Conservation (phyloP, 2,113 vertebrate species). For the Saccopteryx leptura region DNA sequence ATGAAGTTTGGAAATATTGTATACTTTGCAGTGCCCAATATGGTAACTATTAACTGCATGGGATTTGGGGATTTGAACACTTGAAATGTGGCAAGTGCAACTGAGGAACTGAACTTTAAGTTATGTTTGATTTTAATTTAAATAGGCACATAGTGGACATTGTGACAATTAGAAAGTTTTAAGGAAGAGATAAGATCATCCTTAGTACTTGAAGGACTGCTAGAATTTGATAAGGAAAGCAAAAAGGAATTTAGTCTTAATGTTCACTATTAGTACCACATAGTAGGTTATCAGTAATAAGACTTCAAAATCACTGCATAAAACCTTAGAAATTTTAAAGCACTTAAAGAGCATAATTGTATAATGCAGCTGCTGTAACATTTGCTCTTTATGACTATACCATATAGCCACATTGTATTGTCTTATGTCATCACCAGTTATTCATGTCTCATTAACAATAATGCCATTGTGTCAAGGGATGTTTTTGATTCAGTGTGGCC, state of each 20-base stretch:
- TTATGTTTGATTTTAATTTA: slow-evolving; percentile 8
- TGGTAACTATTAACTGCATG: not conserved
- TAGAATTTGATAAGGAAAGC: slow-evolving; percentile 17
- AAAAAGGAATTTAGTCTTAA: not conserved
- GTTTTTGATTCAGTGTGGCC: slow-evolving; percentile 1
- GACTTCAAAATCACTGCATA: not conserved
- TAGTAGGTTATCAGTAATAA: not conserved
- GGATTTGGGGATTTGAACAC: slow-evolving; percentile 23
- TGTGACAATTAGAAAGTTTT: not conserved
- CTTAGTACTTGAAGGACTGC: slow-evolving; percentile 13
- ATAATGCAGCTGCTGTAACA: not conserved
- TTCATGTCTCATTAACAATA: not conserved
- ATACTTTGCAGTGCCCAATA: not conserved
- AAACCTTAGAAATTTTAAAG: not conserved
- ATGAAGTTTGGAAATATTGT: not conserved
- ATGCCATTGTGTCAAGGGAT: not conserved
- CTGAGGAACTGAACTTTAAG: not conserved
- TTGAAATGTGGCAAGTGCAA: not conserved
- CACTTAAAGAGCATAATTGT: not conserved
- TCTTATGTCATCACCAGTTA: not conserved
- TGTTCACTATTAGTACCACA: not conserved
- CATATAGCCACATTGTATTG: not conserved
- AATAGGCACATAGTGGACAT: not conserved
- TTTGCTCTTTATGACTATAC: not conserved
- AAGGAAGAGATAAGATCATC: not conserved